phyloP scores from a whole-genome alignment of 2,797 vertebrate species.

The Mormyrops attenuatus region DNA sequence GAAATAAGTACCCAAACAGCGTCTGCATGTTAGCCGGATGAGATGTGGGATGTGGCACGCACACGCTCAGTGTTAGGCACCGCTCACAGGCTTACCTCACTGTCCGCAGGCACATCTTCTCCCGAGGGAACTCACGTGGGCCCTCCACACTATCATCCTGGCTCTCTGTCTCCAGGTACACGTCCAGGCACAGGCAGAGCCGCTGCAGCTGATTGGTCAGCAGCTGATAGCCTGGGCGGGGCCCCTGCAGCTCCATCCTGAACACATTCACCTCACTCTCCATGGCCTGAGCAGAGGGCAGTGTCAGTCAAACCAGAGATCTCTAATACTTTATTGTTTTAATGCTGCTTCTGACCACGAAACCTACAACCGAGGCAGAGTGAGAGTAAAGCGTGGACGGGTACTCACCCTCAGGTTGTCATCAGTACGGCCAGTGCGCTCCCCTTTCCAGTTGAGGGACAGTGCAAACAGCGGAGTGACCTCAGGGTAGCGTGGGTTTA shows the following conservation, averaged over 20 bases:
- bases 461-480: conserved; percentile 85
- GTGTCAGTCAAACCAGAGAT: neutral
- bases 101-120: conserved; percentile 95
- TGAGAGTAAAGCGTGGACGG: neutral
- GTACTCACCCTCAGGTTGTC: conserved; percentile 83
- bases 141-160: conserved; percentile 87
- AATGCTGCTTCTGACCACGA: neutral
- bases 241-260: conserved; percentile 82
- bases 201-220: conserved; percentile 92
- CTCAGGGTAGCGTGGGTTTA: conserved; percentile 86
- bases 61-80: neutral
- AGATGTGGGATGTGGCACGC: neutral
- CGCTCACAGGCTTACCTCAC: conserved; percentile 67
- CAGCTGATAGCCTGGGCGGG: conserved; percentile 84
- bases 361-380: neutral
- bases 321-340: neutral
- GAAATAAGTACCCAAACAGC: neutral
- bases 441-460: conserved; percentile 91
- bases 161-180: conserved; percentile 91
- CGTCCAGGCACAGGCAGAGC: conserved; percentile 85
- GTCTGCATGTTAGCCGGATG: neutral
- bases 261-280: conserved; percentile 91
- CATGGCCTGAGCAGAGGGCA: conserved; percentile 70
- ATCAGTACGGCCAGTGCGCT: conserved; percentile 76
- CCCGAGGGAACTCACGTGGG: conserved; percentile 89